phyloP scores from a whole-genome alignment of 2,888 invertebrate species.

The Rhingia rostrata region DNA sequence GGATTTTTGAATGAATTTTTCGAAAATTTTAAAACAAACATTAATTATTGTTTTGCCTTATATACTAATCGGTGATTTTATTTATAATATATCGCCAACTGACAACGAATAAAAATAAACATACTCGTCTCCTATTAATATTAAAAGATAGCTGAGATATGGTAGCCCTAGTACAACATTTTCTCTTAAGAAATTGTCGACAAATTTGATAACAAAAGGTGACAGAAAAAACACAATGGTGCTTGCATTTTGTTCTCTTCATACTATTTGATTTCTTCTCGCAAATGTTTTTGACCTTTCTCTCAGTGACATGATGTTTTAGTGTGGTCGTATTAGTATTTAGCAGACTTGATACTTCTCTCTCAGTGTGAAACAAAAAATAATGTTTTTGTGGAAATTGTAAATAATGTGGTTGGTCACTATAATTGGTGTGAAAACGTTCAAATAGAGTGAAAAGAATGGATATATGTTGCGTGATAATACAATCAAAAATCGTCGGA shows the following conservation, averaged over 20 bases:
- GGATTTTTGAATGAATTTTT: no score
- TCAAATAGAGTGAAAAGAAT: constrained; percentile 5
- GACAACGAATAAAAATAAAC: neutral
- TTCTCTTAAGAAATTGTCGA: constrained; percentile 19
- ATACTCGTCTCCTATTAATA: no score
- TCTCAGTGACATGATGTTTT: constrained; percentile 22
- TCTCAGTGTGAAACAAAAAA: constrained; percentile 12
- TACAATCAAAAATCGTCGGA: constrained; percentile 26
- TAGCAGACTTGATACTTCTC: constrained; percentile 18
- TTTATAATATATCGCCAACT: no score
- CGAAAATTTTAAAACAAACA: no score
- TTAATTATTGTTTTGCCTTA: no score
- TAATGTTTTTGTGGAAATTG: constrained; percentile 45
- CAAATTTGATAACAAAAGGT: neutral
- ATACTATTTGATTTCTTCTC: neutral
- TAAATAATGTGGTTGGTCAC: constrained; percentile 50
- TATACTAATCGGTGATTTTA: no score
- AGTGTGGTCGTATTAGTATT: neutral
- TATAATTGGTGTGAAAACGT: constrained; percentile 37
- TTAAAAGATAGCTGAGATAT: no score
- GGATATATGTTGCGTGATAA: neutral
- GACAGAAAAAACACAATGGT: neutral
- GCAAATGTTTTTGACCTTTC: constrained; percentile 47
- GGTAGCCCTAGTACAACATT: neutral
- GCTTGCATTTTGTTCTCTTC: constrained; percentile 2